Evolutionary conservation across 2,888 invertebrate genomes (phyloP), one percentile per base, ranked within the genome.

Genomic region (Caenorhabditis sulstoni): DNA sequence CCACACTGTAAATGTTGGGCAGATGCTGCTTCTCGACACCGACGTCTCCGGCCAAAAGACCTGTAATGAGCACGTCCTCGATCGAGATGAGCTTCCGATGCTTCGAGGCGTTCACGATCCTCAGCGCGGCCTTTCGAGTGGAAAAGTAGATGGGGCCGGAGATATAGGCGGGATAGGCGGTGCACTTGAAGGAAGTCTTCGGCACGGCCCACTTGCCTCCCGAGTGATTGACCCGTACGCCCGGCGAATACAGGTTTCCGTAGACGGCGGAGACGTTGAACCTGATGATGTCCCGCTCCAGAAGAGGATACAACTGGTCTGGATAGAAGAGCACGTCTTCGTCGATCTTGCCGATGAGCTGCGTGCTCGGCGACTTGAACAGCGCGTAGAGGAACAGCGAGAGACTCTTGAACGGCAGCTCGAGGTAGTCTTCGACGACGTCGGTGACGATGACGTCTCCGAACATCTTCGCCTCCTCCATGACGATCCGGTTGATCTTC

Each of bases 1-100:
- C 71, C 64, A 29, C 35, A 1, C 35, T 37, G 20, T 45, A 29
- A 11, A 47, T n/a, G 41, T 47, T 61, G 20, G 62, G 55, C 14
- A 71, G 55, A 5, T 57, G 41, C 4, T 16, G 23, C 35, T 57
- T 71, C 3, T 57, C 23, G 16, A 71, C 57, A 3, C 71, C 71
- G 45, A 71, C 71, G 50, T 71, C 71, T 14, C 71, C 71, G n/a
- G 71, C 71, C 3, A 71, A 20, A 9, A 71, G 29, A n/a, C 71
- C 71, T 12, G 57, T 71, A 14, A 71, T 71, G 35, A 71, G 41
- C 1, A 64, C 64, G 61, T 71, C 71, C 55, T 71, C 71, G 0
- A 61, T 62, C 22, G 64, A 47, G 4, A 71, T 64, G 39, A 62
- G 57, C n/a, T 71, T 71, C 20, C 71, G 47, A 57, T 71, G 71